These are phyloP conservation scores for Prunella himalayana DNA, from an alignment of 2,113 vertebrate species.

Conservation along the genomic window DNA sequence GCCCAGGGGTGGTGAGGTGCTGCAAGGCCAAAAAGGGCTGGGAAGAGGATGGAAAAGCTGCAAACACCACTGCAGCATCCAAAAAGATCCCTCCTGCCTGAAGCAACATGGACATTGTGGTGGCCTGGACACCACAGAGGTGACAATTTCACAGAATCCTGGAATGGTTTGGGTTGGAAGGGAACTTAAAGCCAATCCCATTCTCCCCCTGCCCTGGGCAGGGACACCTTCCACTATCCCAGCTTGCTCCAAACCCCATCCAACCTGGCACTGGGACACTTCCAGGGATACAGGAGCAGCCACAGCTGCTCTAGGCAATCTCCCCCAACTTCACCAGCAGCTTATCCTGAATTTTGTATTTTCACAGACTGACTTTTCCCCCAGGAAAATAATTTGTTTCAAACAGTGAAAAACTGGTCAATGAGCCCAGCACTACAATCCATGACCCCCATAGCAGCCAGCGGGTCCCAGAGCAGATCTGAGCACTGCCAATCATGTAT, in stretches of 20 bases:
- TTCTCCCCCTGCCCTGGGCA: not conserved
- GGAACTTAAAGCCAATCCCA: not conserved
- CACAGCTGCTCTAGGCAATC: not conserved
- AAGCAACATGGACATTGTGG: not conserved
- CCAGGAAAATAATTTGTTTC: not conserved
- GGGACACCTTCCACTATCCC: not conserved
- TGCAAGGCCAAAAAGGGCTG: not conserved
- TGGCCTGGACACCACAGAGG: not conserved
- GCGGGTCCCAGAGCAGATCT: not conserved
- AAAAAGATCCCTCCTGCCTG: not conserved
- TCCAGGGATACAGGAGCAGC: not conserved
- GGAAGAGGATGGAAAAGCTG: not conserved
- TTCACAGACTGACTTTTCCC: not conserved
- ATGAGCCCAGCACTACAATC: not conserved
- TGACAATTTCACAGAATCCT: not conserved
- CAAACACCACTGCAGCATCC: not conserved
- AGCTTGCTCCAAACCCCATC: not conserved
- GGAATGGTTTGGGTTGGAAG: not conserved
- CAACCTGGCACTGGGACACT: not conserved
- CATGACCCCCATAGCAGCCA: not conserved
- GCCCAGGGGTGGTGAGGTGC: not conserved
- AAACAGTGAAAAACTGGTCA: not conserved
- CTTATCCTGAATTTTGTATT: not conserved
- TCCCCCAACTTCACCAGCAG: not conserved
- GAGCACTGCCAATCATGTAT: conserved; percentile 77